These are phyloP conservation scores for Myathropa florea DNA, from an alignment of 2,888 invertebrate species.

Conservation along the genomic window DNA sequence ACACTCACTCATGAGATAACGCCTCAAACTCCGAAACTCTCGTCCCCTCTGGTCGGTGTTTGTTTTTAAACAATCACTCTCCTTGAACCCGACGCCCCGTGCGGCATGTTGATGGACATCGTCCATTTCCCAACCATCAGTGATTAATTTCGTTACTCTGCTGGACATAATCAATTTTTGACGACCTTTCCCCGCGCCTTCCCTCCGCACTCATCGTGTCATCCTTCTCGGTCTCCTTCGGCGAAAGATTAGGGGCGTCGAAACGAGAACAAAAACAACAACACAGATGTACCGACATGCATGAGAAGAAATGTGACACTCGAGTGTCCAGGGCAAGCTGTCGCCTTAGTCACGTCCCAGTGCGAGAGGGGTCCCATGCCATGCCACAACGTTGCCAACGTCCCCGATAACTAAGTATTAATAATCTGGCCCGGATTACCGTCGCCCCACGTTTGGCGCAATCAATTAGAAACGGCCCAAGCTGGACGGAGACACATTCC, in stretches of 20 bases:
- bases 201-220: neutral
- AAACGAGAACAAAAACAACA: neutral
- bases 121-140: slow-evolving; percentile 10
- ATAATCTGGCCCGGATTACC: slow-evolving; percentile 53
- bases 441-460: slow-evolving; percentile 33
- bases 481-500: slow-evolving; percentile 15
- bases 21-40: neutral
- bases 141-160: neutral
- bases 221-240: neutral
- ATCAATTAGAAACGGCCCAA: slow-evolving; percentile 44
- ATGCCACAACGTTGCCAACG: neutral
- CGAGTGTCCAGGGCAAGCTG: slow-evolving; percentile 25
- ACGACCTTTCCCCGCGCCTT: slow-evolving; percentile 33
- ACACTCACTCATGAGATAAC: neutral
- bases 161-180: slow-evolving; percentile 36
- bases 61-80: neutral
- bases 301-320: slow-evolving; percentile 24
- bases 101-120: neutral
- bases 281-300: neutral
- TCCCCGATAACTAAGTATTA: slow-evolving; percentile 44
- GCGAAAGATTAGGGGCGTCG: neutral
- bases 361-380: slow-evolving; percentile 15
- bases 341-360: slow-evolving; percentile 44
- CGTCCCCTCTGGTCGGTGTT: neutral
- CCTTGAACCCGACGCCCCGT: neutral